Percentiles rank a stretch among this genome's conserved stretches.
Evolutionary conservation across 2,888 invertebrate genomes (phyloP).

Genomic region (Schizaphis graminum): DNA sequence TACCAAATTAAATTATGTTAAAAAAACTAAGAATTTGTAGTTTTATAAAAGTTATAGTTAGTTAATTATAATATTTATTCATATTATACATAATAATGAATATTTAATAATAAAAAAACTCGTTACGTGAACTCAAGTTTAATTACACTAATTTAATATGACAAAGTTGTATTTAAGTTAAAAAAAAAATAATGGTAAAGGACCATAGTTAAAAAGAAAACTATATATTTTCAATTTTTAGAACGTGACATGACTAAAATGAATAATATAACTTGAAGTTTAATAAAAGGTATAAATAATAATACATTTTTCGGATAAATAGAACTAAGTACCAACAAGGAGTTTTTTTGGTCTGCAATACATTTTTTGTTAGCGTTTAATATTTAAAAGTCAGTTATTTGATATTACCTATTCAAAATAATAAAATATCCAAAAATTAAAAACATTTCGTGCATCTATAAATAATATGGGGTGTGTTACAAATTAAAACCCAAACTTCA

Average conservation of each 20-base stretch:
- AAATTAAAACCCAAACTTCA: neutral
- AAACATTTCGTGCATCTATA: neutral
- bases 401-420: neutral
- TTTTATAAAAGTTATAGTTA: neutral
- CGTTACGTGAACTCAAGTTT: neutral
- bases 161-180: neutral
- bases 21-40: neutral
- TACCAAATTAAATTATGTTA: neutral
- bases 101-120: neutral
- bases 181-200: neutral
- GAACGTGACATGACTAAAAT: neutral
- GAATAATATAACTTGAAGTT: neutral
- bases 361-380: neutral
- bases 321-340: neutral
- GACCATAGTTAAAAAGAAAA: neutral
- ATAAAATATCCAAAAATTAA: neutral
- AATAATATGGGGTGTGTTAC: neutral
- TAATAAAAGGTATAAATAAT: neutral
- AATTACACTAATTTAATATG: neutral
- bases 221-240: neutral
- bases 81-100: neutral
- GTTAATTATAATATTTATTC: neutral
- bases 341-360: neutral
- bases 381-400: neutral
- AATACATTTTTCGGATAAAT: neutral